A percentile compares a stretch with the other conserved stretches of the same genome.
Conservation (phyloP, 2,888 invertebrate species). For the Synergus japonicus region DNA sequence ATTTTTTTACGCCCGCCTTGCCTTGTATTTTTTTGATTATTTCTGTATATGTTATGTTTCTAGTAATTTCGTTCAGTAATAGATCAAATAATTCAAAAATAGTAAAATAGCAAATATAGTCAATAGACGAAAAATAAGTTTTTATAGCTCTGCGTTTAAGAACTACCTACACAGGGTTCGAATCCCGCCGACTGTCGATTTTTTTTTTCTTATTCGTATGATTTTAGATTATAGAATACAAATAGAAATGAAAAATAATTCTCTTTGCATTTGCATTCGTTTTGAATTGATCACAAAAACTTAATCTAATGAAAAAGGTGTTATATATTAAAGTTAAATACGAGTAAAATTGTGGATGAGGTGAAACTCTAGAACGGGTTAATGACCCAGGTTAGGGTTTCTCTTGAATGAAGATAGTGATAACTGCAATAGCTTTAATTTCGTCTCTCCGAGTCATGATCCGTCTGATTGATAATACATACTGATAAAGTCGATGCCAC, state of each 20-base stretch:
- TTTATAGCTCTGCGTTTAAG: neutral
- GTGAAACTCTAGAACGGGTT: neutral
- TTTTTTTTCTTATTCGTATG: neutral
- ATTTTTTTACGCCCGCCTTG: neutral
- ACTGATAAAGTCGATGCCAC: neutral
- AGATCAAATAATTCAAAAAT: no score
- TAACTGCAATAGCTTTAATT: neutral
- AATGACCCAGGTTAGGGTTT: slow-evolving; percentile 28
- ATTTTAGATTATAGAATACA: no score
- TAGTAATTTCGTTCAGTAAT: no score
- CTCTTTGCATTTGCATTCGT: neutral
- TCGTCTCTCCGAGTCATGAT: slow-evolving; percentile 20
- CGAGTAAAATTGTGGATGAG: neutral
- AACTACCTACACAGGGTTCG: neutral
- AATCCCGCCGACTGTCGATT: neutral
- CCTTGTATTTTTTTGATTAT: neutral
- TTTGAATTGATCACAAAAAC: neutral
- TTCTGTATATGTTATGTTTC: neutral
- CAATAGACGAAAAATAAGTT: no score
- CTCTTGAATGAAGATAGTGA: neutral
- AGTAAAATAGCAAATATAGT: no score
- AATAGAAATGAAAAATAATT: neutral
- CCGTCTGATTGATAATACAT: slow-evolving; percentile 12
- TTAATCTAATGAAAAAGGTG: neutral
- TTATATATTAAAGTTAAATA: neutral